Evolutionary conservation across 1,140 invertebrate genomes (phyloP).

Genomic region (Heliconius hermathena): DNA sequence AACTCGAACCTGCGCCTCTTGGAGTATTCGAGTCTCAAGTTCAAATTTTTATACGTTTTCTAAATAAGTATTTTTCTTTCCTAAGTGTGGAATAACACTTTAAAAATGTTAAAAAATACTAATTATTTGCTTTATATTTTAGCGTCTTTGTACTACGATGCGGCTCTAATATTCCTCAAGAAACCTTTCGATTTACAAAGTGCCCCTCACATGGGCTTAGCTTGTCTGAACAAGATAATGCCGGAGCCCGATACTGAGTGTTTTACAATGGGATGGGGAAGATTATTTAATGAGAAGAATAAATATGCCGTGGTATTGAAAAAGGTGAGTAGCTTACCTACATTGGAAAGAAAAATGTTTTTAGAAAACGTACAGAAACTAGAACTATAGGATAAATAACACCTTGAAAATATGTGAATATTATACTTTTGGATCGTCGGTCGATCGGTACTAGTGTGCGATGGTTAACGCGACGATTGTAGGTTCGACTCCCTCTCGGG

Average conservation of each 20-base stretch:
- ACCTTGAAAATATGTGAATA: too few species aligned
- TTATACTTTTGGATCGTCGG: too few species aligned
- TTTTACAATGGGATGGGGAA: conserved; percentile 53
- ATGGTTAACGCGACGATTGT: too few species aligned
- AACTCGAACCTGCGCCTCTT: too few species aligned
- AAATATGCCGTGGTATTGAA: conserved; percentile 42
- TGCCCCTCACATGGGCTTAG: conserved; percentile 45
- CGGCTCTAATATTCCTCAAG: conserved; percentile 41
- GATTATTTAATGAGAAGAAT: conserved; percentile 31
- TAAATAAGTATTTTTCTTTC: too few species aligned
- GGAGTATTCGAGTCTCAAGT: too few species aligned
- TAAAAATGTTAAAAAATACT: neutral
- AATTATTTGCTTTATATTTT: conserved; percentile 16
- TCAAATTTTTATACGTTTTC: too few species aligned
- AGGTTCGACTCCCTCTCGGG: too few species aligned
- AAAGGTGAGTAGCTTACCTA: conserved; percentile 36
- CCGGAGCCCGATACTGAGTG: conserved; percentile 34
- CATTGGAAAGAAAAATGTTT: neutral
- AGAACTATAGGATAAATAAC: too few species aligned
- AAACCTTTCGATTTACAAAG: conserved; percentile 29
- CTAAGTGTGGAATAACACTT: too few species aligned
- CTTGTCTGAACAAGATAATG: conserved; percentile 28
- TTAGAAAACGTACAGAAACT: too few species aligned
- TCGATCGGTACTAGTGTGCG: too few species aligned
- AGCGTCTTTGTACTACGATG: conserved; percentile 45